These are phyloP conservation scores for Sphenopsis melanotis DNA, from an alignment of 2,797 vertebrate genomes.

Conservation along the genomic window DNA sequence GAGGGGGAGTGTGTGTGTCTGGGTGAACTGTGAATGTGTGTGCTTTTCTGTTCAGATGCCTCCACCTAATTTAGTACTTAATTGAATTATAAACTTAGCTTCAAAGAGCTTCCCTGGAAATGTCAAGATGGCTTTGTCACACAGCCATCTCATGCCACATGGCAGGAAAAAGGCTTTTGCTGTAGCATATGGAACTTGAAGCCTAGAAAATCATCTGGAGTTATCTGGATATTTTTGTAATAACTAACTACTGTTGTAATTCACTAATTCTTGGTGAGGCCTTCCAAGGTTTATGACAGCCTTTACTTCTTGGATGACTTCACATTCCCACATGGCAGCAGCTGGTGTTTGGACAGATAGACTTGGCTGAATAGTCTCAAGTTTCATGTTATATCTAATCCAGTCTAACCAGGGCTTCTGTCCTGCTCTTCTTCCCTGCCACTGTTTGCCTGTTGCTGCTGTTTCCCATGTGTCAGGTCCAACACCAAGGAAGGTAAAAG, in stretches of 20 bases:
- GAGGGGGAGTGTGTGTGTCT: accelerated
- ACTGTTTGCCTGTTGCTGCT: not conserved
- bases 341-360: not conserved
- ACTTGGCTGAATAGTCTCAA: not conserved
- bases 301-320: not conserved
- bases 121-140: not conserved
- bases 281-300: not conserved
- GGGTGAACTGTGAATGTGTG: no score
- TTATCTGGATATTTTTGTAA: not conserved
- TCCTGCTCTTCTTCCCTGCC: not conserved
- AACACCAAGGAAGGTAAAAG: not conserved
- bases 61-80: not conserved
- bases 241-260: not conserved
- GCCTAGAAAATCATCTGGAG: not conserved
- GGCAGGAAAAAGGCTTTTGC: not conserved
- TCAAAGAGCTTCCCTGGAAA: not conserved
- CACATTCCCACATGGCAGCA: not conserved
- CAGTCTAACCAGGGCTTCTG: not conserved
- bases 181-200: not conserved
- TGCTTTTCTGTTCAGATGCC: not conserved
- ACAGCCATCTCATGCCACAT: not conserved
- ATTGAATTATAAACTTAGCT: not conserved
- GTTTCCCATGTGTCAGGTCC: not conserved
- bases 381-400: not conserved
- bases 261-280: not conserved